These are phyloP conservation scores for Micrastur ruficollis DNA, from an alignment of 2,797 vertebrate genomes.

Conservation along the genomic window DNA sequence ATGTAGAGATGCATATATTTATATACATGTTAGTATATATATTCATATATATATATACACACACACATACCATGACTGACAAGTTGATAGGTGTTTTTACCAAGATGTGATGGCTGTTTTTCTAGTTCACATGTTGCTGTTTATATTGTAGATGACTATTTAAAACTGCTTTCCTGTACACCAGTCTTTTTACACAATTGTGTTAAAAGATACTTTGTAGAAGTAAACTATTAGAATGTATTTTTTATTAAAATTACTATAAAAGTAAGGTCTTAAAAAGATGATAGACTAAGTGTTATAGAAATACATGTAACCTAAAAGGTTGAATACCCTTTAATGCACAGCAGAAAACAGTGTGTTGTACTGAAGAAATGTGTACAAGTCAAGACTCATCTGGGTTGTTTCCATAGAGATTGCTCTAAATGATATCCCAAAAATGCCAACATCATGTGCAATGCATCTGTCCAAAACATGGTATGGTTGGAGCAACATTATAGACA, in stretches of 20 bases:
- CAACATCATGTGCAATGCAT: background rate
- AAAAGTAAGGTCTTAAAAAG: background rate
- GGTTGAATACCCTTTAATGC: background rate
- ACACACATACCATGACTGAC: background rate
- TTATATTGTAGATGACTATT: background rate
- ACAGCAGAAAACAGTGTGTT: background rate
- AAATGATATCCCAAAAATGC: background rate
- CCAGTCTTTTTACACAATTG: background rate
- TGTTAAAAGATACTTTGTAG: background rate
- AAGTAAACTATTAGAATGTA: background rate
- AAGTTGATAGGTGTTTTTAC: background rate
- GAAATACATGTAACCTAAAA: background rate
- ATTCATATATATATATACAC: background rate
- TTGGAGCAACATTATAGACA: background rate
- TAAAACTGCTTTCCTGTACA: background rate
- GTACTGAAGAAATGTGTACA: background rate
- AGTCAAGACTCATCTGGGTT: background rate
- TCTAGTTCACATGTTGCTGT: background rate
- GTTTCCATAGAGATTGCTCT: background rate
- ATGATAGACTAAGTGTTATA: background rate
- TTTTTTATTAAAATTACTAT: background rate
- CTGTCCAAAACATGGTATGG: background rate
- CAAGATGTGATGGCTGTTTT: background rate
- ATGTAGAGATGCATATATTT: background rate
- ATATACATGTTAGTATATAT: background rate